Base-by-base conservation (phyloP, 2,113 vertebrate species). In the Sceloporus tristichus region DNA sequence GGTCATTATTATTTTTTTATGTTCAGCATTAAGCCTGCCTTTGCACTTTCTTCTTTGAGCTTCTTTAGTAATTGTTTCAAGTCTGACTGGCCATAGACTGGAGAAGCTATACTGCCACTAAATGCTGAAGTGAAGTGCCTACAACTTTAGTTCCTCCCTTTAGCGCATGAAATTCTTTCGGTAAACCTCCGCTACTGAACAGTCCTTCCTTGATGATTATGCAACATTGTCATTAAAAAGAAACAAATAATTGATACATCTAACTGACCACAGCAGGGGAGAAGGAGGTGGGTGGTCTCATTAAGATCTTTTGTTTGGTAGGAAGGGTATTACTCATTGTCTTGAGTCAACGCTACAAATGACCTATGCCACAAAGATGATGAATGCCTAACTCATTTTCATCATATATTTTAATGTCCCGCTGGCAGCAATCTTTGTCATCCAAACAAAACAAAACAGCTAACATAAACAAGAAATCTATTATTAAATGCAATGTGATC, bases 181-280 rank as follows among this genome's bases (percentile, higher is more conserved):
- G 0, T 11, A 85, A 56, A 87, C 90, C 23, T 78, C 9, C 34
- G 23, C 23, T 73, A 68, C 48, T 42, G 66, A 82, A 66, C 76
- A 1, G 1, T 82, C 78, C 21, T 75, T 1, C 90, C 90, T 86
- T 71, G 6, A 81, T 40, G 92, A 62, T 92, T 90, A 89, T 79
- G 48, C 71, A 94, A n/a, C 0, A 84, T 23, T 92, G 95, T 86
- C 62, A 88, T 85, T 87, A 84, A 88, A 95, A 68, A 77, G 87
- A 88, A 94, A 93, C 84, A 95, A 94, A 92, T 93, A 96, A 95
- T 95, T 94, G 93, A 94, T 96, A 88, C 73, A 91, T 95, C 88
- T 94, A 94, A 95, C 82, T 88, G 25, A 56, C 93, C 95, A 93
- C 91, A 96, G 88, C 90, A 88, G 84, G 86, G 87, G 95, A 93